These are phyloP conservation scores for Aythya baeri DNA, from an alignment of 2,113 vertebrate genomes.

Conservation along the genomic window DNA sequence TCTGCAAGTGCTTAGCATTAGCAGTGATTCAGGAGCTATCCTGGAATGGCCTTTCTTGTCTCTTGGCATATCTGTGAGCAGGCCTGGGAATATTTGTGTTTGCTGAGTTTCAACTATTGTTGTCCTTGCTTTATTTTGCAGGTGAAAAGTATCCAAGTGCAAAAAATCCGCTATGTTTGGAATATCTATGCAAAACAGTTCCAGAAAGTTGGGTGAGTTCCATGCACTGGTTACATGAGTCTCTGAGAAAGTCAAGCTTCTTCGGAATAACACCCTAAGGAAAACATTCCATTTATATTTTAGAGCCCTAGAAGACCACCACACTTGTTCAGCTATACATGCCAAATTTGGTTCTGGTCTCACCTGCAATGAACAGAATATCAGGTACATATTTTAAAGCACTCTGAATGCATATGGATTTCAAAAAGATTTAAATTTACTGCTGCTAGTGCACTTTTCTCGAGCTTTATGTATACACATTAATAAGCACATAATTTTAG, in stretches of 20 bases:
- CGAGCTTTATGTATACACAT: not conserved
- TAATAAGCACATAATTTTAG: not conserved
- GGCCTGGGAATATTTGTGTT: not conserved
- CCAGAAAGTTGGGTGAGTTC: slow-evolving; percentile 80
- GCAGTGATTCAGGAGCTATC: not conserved
- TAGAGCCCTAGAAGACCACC: slow-evolving; percentile 78
- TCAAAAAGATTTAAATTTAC: not conserved
- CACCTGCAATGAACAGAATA: slow-evolving; percentile 67
- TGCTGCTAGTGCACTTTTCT: not conserved
- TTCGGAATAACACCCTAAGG: not conserved
- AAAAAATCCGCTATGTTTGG: slow-evolving; percentile 83
- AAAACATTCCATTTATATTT: slow-evolving; percentile 30
- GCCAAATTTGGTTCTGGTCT: slow-evolving; percentile 78
- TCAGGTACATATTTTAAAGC: slow-evolving; percentile 70
- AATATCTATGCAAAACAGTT: slow-evolving; percentile 74
- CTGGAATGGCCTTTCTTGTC: not conserved
- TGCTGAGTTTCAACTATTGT: not conserved
- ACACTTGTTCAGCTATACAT: slow-evolving; percentile 77
- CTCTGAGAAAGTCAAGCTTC: not conserved
- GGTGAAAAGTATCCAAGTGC: slow-evolving; percentile 79
- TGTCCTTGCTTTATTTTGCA: slow-evolving; percentile 49
- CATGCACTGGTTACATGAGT: not conserved
- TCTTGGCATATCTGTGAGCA: not conserved
- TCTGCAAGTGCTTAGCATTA: not conserved
- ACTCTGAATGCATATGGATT: not conserved